Conservation (phyloP, 2,888 invertebrate genomes). For the Leptinotarsa peninsularis region DNA sequence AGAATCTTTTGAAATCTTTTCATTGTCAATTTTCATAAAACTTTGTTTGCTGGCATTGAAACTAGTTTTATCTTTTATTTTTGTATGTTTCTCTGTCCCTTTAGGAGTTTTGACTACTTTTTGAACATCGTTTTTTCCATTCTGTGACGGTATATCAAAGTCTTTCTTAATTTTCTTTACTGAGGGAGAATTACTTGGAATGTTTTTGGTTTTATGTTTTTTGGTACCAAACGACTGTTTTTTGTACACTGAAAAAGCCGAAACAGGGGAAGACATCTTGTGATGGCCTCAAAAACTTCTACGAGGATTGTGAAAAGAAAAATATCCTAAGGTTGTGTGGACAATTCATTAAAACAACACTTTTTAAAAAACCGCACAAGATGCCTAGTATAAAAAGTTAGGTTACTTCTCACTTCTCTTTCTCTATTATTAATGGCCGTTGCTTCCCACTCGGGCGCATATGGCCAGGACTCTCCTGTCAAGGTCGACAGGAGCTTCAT, state of each 20-base stretch:
- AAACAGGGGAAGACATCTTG: constrained; percentile 13
- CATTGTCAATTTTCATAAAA: background rate
- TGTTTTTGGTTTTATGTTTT: constrained; percentile 7
- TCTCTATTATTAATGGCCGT: too few species aligned
- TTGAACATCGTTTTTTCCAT: background rate
- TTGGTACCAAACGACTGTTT: background rate
- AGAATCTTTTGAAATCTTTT: background rate
- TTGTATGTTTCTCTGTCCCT: background rate
- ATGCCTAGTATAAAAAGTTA: background rate
- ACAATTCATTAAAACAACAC: too few species aligned
- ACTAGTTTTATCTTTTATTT: background rate
- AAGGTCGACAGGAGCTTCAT: too few species aligned
- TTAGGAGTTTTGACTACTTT: background rate
- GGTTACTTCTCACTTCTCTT: too few species aligned
- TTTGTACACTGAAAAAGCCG: constrained; percentile 21
- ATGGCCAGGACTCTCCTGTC: too few species aligned
- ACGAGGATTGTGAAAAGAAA: background rate
- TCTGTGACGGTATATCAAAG: background rate
- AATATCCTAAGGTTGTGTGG: background rate
- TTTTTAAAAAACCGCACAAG: too few species aligned
- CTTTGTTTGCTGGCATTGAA: background rate
- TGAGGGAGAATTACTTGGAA: background rate
- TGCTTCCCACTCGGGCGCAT: too few species aligned
- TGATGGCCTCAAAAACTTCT: constrained; percentile 30
- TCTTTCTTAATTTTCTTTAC: constrained; percentile 12